Evolutionary conservation across 1,140 invertebrate species (phyloP), one percentile per base, ranked within the genome.

Genomic region (Drosophila baimaii): DNA sequence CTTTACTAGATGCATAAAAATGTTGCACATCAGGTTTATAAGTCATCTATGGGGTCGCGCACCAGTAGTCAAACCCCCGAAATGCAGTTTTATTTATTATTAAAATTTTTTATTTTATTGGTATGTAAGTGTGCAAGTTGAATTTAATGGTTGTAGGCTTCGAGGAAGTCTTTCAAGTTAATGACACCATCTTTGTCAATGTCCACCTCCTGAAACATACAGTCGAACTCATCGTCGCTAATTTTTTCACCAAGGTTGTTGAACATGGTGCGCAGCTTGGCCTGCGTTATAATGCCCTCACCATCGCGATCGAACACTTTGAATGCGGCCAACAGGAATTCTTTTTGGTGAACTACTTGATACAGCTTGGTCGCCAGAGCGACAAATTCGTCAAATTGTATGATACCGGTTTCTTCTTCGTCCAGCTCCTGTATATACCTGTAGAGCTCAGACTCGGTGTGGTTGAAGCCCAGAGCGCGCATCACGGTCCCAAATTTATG

Each of bases 401-500:
- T 77, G 8, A 52, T 51, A 0, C 76, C 76, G 17, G 29, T 49
- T 9, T 35, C 47, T 15, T 79, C 59, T 0, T 25, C 13, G n/a
- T 88, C 79, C 1, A 88, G 52, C 8, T 79, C 66, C 15, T 85
- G 66, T 3, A 27, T 13, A 63, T 33, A 37, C 51, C 49, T 27
- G 17, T 74, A 47, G 2, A 84, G 47, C 25, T 84, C 81, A 3
- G 81, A 61, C 19, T 84, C 81, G 0, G 81, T 84, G 12, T 69
- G 57, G 7, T 43, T 62, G 1, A 63, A 59, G 2, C 77, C 77
- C 1, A 84, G 33, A n/a, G 44, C 37, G 0, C 65, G 47, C 65
- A 84, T 27, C 0, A 63, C 77, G 1, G 31, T 13, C 0, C 62
- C 81, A 47, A 84, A 29, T n/a, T 80, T 21, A 1, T 49, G 51